Conservation (phyloP, 2,797 vertebrate species). For the Phaenicophaeus curvirostris region DNA sequence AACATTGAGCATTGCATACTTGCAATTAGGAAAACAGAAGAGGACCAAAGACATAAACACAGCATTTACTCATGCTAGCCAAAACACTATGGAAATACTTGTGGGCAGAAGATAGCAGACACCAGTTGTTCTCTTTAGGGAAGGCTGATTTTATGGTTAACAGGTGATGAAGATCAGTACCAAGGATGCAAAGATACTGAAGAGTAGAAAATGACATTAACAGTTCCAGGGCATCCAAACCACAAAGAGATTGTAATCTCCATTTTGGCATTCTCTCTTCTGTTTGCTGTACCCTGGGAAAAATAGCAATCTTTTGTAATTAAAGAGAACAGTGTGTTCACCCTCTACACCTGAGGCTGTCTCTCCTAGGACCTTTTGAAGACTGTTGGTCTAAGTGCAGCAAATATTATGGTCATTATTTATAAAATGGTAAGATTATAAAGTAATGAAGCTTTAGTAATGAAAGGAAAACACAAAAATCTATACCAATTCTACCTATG, state of each 20-base stretch:
- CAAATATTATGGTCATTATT: neutral
- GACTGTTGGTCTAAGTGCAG: neutral
- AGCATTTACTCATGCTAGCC: too few species aligned
- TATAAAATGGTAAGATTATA: neutral
- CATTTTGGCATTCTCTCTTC: slow-evolving; percentile 38
- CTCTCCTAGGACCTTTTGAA: neutral
- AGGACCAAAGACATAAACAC: too few species aligned
- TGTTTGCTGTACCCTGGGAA: neutral
- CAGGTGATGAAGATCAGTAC: neutral
- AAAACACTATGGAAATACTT: too few species aligned
- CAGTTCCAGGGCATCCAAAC: too few species aligned
- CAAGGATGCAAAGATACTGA: neutral
- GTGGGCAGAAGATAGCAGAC: neutral
- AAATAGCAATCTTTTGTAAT: neutral
- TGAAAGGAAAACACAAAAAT: neutral
- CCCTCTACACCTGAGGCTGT: neutral
- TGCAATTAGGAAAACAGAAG: too few species aligned
- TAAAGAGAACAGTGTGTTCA: slow-evolving; percentile 30
- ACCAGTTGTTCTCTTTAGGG: neutral
- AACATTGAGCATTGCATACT: too few species aligned
- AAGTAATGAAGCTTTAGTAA: neutral
- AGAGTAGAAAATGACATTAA: too few species aligned
- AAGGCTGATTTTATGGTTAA: neutral
- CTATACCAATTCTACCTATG: neutral
- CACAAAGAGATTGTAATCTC: neutral